Conservation (phyloP, 1,140 invertebrate genomes). For the Drosophila nigrodunni region DNA sequence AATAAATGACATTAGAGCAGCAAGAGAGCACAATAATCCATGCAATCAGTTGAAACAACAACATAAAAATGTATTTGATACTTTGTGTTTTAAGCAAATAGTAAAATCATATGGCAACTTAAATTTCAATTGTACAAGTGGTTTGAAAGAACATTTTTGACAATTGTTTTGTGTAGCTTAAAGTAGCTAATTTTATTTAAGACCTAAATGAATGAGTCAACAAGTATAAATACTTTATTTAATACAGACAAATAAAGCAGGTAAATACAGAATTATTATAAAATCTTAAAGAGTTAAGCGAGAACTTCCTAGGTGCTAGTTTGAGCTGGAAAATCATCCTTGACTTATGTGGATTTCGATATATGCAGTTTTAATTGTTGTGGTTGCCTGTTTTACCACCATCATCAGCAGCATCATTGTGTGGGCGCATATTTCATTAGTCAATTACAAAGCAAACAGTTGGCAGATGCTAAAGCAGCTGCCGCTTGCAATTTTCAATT, state of each 20-base stretch:
- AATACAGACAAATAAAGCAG: no score
- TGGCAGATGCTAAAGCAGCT: conserved; percentile 40
- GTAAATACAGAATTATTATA: no score
- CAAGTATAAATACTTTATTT: no score
- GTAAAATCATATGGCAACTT: neutral
- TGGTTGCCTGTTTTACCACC: conserved; percentile 1
- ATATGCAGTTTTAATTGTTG: conserved; percentile 53
- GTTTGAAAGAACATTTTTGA: no score
- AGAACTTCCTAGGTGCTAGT: no score
- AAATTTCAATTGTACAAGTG: neutral
- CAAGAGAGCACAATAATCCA: neutral
- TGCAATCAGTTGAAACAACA: conserved; percentile 39
- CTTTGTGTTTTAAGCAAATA: neutral
- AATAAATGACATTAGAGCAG: neutral
- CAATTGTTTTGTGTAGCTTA: no score
- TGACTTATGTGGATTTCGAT: conserved; percentile 24
- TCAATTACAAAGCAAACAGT: conserved; percentile 74
- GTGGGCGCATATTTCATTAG: conserved; percentile 65
- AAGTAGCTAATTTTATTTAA: no score
- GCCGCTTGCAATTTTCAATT: conserved; percentile 71
- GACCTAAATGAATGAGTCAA: no score
- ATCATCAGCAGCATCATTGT: neutral
- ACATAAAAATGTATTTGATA: neutral
- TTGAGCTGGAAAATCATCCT: neutral
- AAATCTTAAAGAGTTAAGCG: no score